Evolutionary conservation across 2,113 vertebrate species (phyloP), one percentile per base, ranked within the genome.

Genomic region (Rynchops niger): DNA sequence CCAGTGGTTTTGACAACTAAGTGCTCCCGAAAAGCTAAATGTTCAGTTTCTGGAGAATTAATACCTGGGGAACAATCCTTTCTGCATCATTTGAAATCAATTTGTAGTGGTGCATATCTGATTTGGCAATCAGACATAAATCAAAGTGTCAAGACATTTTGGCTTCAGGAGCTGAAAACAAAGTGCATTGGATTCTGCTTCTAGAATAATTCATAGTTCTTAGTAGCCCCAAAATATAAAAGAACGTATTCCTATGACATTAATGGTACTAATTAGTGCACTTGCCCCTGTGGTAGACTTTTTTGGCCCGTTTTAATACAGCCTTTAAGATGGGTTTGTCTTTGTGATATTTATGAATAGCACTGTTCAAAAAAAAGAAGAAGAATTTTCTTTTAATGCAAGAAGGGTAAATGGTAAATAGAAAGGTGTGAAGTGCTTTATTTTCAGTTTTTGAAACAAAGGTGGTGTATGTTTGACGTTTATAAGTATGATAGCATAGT

Each of bases 391-490:
- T 61, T 86, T 63, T 67, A 55, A 38, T 34, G 9, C 4, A 71
- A 47, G n/a, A 73, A 49, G 5, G 9, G 10, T 59, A 42, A 89
- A 92, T 34, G 11, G 30, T 36, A 36, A 42, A 15, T 32, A 65
- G 55, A 66, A 55, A 45, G 8, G 5, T 9, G 6, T 40, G 32
- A 61, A 59, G 20, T 27, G 65, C 11, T 70, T 50, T 40, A 40
- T 63, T 86, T 93, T 83, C 63, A 53, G 49, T 69, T 59, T 82
- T 61, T 88, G 59, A 86, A 49, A 79, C 7, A 86, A 89, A 90
- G 14, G 13, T 80, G 29, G 5, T 40, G 1, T 29, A 63, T 22
- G 6, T 77, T 85, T 90, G 52, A 58, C 74, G 58, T 73, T 49
- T 76, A 23, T 55, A 73, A 67, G 16, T 72, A 58, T 88, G 32